These are phyloP conservation scores for Rhinogobio ventralis DNA, from an alignment of 2,797 vertebrate genomes.

Conservation along the genomic window DNA sequence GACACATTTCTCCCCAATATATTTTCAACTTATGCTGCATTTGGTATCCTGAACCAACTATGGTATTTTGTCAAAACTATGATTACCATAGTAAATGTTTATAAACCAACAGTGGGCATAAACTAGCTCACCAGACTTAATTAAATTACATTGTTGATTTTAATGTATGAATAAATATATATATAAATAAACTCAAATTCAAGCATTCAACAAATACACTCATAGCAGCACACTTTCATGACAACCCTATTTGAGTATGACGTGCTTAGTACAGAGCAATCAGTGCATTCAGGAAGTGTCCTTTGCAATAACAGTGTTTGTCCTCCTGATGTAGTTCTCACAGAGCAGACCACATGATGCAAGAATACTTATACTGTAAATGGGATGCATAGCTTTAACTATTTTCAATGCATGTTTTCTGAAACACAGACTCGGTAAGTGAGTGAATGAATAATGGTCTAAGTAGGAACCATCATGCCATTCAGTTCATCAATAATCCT, in stretches of 20 bases:
- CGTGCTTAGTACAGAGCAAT: conserved; percentile 27
- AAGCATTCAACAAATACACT: conserved; percentile 41
- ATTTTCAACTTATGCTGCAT: not conserved
- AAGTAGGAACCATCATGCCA: conserved; percentile 11
- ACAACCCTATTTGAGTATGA: conserved; percentile 36
- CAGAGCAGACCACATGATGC: not conserved
- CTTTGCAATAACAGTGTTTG: conserved; percentile 19
- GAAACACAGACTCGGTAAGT: conserved; percentile 20
- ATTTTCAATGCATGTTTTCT: conserved; percentile 9
- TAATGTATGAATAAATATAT: conserved; percentile 55
- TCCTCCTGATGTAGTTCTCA: conserved; percentile 2
- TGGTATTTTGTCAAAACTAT: not conserved
- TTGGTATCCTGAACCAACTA: not conserved
- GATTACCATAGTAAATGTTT: not conserved
- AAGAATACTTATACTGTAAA: not conserved
- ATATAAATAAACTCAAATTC: conserved; percentile 42
- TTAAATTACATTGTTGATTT: conserved; percentile 32
- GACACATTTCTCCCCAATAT: not conserved
- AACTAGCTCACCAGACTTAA: not conserved
- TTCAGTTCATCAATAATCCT: conserved; percentile 7
- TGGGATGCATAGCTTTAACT: conserved; percentile 45
- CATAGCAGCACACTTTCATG: conserved; percentile 37
- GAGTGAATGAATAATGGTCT: not conserved
- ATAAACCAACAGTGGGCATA: not conserved
- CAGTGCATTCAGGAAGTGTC: conserved; percentile 40